A percentile compares a stretch with the other conserved stretches of the same genome.
Evolutionary conservation across 2,888 invertebrate genomes (phyloP).

Genomic region (Archips xylosteana): DNA sequence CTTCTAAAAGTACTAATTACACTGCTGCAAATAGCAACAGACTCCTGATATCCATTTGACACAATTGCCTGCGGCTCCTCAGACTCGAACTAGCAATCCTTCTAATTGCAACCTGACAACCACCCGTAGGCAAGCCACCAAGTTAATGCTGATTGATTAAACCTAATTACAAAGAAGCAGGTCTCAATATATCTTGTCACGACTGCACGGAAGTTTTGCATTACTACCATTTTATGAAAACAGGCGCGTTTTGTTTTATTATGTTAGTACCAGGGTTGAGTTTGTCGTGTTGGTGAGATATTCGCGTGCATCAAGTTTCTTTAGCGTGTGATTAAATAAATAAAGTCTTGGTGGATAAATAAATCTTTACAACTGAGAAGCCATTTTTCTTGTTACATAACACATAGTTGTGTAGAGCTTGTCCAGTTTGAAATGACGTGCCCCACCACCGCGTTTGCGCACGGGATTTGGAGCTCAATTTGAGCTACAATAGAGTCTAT

Average conservation of each 20-base stretch:
- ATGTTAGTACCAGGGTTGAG: constrained; percentile 7
- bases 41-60: constrained; percentile 3
- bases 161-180: constrained; percentile 23
- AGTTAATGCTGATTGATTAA: constrained; percentile 31
- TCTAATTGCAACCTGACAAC: constrained; percentile 22
- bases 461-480: no score
- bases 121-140: constrained; percentile 1
- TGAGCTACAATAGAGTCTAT: no score
- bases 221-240: not conserved
- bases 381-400: no score
- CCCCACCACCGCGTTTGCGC: no score
- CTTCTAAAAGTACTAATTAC: constrained; percentile 13
- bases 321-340: constrained; percentile 45
- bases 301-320: not conserved
- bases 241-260: not conserved
- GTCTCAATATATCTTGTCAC: constrained; percentile 23
- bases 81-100: constrained; percentile 4
- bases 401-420: no score
- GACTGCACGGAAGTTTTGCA: constrained; percentile 8
- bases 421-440: no score
- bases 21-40: constrained; percentile 2
- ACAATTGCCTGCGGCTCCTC: not conserved
- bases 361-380: not conserved
- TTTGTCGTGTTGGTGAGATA: not conserved
- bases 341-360: constrained; percentile 28